Evolutionary conservation across 2,888 invertebrate species (phyloP).

Genomic region (Parapristionchus giblindavisi): DNA sequence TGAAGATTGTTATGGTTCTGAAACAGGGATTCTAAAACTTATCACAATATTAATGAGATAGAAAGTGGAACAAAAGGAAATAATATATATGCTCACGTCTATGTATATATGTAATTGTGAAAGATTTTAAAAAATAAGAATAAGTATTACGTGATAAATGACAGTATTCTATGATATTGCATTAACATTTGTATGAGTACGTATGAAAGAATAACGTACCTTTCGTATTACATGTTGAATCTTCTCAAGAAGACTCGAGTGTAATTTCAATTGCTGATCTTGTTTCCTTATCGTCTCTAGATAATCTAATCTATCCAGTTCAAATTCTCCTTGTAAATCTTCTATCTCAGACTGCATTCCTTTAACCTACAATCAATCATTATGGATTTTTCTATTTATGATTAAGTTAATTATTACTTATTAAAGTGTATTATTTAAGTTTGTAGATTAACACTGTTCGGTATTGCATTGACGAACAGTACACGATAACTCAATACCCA

Average conservation of each 20-base stretch:
- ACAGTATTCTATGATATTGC: neutral
- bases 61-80: too few species aligned
- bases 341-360: conserved; percentile 79
- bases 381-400: neutral
- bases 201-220: conserved; percentile 32
- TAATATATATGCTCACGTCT: too few species aligned
- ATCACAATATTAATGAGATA: too few species aligned
- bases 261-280: conserved; percentile 77
- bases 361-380: conserved; percentile 73
- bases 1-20: too few species aligned
- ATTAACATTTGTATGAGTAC: neutral
- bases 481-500: too few species aligned
- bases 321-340: conserved; percentile 84
- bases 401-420: neutral
- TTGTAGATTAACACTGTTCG: conserved; percentile 6
- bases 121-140: too few species aligned
- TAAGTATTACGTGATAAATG: too few species aligned
- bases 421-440: neutral
- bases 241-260: conserved; percentile 71
- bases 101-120: too few species aligned
- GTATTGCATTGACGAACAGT: neutral
- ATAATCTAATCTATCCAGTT: conserved; percentile 83
- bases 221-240: conserved; percentile 77
- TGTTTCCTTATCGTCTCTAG: conserved; percentile 82
- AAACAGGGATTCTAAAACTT: too few species aligned